Conservation (phyloP, 2,113 vertebrate genomes). For the Paradisaea rubra region DNA sequence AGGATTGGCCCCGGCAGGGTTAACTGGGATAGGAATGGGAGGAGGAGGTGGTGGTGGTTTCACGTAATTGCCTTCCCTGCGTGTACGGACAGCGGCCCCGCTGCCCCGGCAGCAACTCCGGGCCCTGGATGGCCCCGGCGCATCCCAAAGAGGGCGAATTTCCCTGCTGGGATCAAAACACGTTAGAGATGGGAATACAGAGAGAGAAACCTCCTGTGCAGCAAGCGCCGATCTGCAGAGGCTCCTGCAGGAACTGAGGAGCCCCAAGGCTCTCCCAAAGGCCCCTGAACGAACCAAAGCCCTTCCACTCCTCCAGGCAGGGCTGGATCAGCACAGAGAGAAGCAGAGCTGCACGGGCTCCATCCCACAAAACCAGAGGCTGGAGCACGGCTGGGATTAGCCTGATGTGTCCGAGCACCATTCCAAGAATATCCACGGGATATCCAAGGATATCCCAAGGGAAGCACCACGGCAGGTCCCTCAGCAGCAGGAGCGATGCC, state of each 20-base stretch:
- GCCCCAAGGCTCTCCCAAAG: neutral
- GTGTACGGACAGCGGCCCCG: neutral
- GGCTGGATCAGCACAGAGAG: rapidly evolving
- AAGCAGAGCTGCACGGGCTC: neutral
- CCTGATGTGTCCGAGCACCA: rapidly evolving
- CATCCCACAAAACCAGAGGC: rapidly evolving
- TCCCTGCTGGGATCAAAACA: neutral
- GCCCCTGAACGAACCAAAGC: neutral
- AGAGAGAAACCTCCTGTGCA: neutral
- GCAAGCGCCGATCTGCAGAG: neutral
- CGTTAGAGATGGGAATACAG: neutral
- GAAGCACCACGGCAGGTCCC: neutral
- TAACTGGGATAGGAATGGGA: neutral
- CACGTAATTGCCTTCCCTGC: neutral
- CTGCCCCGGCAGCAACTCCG: neutral
- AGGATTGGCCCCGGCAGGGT: neutral
- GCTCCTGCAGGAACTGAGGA: neutral
- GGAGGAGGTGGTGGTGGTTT: neutral
- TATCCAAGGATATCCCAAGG: rapidly evolving
- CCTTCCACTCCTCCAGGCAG: rapidly evolving
- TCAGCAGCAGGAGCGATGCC: rapidly evolving
- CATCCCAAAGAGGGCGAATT: neutral
- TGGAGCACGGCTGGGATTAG: rapidly evolving
- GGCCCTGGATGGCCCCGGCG: neutral
- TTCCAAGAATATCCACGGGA: rapidly evolving